Evolutionary conservation across 1,140 invertebrate species (phyloP), one percentile per base, ranked within the genome.

Genomic region (Himalopsyche phryganea): DNA sequence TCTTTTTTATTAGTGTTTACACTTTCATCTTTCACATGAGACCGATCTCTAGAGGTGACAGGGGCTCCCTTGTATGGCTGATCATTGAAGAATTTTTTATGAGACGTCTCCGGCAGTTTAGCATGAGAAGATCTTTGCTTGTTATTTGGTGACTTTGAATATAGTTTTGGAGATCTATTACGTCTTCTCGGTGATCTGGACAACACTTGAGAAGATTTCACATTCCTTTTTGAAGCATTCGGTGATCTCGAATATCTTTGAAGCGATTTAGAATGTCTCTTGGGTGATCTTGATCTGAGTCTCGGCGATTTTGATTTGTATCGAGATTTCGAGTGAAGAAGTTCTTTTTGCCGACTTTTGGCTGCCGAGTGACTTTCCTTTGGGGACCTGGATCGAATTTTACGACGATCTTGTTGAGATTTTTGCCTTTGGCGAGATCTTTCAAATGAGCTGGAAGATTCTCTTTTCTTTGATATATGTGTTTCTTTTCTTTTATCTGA

Each of bases 1-100:
- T 57, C 28, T 42, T 53, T 58, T 14, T 65, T 49, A 15, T 15
- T 9, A 9, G 9, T 9, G 9, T 28, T 28, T 5, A 3, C 23
- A 28, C 4, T 28, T 5, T 28, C 23, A 28, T 28, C 23, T 28
- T 28, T 28, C 9, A 28, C 23, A 28, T 28, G 23, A 5, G 23
- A 28, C 23, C 23, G 23, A 28, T 28, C 23, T 28, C n/a, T n/a
- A n/a, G n/a, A n/a, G n/a, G n/a, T n/a, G n/a, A n/a, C n/a, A n/a
- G 23, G 3, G 23, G 23, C 23, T 9, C 23, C 9, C 23, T 28
- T 28, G 23, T 28, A 9, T 28, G 23, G 9, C 9, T 28, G 23
- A 28, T 28, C 23, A 28, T 28, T 3, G 9, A 9, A 28, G 9
- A 9, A 28, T 9, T 28, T 28, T 9, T 28, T 28, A 9, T 28